A percentile compares a stretch with the other conserved stretches of the same genome.
These are phyloP conservation scores for Syrrhaptes paradoxus DNA, from an alignment of 2,113 vertebrate genomes.

Conservation along the genomic window DNA sequence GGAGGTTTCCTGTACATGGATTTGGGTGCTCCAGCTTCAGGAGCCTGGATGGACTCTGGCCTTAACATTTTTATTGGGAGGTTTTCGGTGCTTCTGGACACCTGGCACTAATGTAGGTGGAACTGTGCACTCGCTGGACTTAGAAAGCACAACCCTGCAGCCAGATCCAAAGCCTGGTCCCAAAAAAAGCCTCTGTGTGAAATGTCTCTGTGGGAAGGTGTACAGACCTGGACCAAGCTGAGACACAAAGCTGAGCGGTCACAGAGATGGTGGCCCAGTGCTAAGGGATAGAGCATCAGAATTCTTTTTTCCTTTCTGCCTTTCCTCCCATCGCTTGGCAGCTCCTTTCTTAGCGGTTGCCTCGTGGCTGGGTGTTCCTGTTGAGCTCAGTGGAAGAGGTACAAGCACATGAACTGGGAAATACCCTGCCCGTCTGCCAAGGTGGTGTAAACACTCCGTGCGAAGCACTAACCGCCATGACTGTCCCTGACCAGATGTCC, in stretches of 20 bases:
- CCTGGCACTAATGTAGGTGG: background rate
- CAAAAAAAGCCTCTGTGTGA: background rate
- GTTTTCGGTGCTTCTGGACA: background rate
- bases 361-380: background rate
- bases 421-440: background rate
- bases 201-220: background rate
- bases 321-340: background rate
- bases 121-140: background rate
- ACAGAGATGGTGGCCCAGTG: background rate
- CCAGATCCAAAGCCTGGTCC: background rate
- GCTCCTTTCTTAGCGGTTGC: background rate
- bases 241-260: background rate
- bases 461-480: background rate
- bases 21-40: background rate
- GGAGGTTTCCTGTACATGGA: constrained; percentile 51
- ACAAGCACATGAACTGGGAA: background rate
- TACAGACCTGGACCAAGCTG: background rate
- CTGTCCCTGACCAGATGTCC: background rate
- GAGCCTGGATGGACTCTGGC: background rate
- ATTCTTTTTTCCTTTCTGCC: background rate
- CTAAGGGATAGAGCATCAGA: background rate
- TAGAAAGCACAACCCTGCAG: background rate
- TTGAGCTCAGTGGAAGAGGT: background rate
- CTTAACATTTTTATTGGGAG: background rate
- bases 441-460: background rate